Evolutionary conservation across 2,113 vertebrate genomes (phyloP).

Genomic region (Lutjanus erythropterus): DNA sequence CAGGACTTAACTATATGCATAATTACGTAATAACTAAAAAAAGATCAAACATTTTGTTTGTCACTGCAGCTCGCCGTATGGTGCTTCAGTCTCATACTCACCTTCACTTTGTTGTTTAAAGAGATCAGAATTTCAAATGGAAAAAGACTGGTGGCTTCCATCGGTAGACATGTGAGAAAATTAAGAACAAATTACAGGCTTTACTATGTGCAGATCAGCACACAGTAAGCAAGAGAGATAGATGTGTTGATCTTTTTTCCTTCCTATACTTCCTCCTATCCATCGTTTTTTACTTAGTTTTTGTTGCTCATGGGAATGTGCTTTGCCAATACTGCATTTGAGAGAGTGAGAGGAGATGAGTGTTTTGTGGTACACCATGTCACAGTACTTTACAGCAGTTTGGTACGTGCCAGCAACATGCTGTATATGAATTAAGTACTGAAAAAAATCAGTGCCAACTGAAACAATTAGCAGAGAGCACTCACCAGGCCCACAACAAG

Average conservation of each 20-base stretch:
- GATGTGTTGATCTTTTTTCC: neutral
- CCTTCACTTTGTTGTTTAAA: neutral
- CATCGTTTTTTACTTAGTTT: neutral
- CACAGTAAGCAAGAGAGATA: neutral
- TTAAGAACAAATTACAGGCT: neutral
- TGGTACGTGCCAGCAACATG: neutral
- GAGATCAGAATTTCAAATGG: neutral
- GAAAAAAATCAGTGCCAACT: neutral
- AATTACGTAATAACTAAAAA: neutral
- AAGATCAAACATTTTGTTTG: neutral
- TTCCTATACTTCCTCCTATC: neutral
- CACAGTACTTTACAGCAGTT: neutral
- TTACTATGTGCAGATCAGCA: neutral
- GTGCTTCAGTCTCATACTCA: neutral
- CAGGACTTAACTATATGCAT: neutral
- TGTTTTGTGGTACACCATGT: neutral
- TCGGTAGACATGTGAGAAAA: neutral
- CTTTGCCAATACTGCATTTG: neutral
- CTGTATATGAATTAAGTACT: neutral
- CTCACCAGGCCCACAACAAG: neutral
- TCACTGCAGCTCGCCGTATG: neutral
- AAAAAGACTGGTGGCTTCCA: neutral
- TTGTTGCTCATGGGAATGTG: neutral
- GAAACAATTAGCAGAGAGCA: slow-evolving; percentile 27
- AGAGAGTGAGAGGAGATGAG: neutral